Percentiles rank a stretch among this genome's conserved stretches.
These are phyloP conservation scores for Actias luna DNA, from an alignment of 2,888 invertebrate genomes.

Conservation along the genomic window DNA sequence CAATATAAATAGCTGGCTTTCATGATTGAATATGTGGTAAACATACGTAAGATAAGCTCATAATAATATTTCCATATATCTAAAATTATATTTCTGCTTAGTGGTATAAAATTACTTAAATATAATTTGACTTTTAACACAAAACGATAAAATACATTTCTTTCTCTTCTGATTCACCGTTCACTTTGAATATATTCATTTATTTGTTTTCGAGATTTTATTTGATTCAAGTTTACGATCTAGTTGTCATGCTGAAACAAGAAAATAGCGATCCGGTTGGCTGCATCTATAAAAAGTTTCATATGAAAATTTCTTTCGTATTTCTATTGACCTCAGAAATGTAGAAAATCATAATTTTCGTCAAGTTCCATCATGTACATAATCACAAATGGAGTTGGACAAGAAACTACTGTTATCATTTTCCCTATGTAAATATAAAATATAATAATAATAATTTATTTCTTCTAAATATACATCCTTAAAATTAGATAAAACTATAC, in stretches of 20 bases:
- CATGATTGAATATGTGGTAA: too few relatives aligned
- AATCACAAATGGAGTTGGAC: background rate
- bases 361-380: background rate
- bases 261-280: background rate
- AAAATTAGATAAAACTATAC: too few relatives aligned
- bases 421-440: background rate
- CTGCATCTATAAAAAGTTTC: background rate
- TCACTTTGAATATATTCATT: conserved; percentile 17
- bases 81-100: background rate
- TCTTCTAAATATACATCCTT: background rate
- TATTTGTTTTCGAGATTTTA: conserved; percentile 12
- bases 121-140: background rate
- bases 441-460: too few relatives aligned
- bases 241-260: background rate
- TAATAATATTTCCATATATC: too few relatives aligned
- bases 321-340: too few relatives aligned
- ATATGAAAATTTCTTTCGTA: background rate
- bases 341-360: too few relatives aligned
- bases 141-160: background rate
- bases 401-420: background rate
- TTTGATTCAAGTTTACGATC: conserved; percentile 8
- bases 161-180: background rate
- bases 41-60: too few relatives aligned
- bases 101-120: background rate
- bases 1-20: too few relatives aligned